Evolutionary conservation across 1,140 invertebrate species (phyloP).

Genomic region (Carcinoscorpius rotundicauda): DNA sequence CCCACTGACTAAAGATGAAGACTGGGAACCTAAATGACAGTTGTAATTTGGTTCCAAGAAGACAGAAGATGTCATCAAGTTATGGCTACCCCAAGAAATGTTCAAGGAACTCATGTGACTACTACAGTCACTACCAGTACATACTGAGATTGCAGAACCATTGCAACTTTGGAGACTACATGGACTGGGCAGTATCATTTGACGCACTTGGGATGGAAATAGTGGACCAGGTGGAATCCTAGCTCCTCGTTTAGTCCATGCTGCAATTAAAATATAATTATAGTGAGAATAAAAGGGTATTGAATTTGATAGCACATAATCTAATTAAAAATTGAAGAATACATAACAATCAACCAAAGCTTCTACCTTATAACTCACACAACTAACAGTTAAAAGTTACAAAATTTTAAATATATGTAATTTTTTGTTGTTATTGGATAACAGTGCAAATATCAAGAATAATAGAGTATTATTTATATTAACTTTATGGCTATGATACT

Average conservation of each 20-base stretch:
- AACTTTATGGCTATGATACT: too few relatives aligned
- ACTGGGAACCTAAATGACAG: constrained; percentile 9
- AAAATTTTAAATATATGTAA: not conserved
- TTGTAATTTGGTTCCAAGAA: constrained; percentile 7
- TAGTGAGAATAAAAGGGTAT: too few relatives aligned
- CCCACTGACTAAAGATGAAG: constrained; percentile 11
- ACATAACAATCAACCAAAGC: too few relatives aligned
- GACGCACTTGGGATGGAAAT: constrained; percentile 3
- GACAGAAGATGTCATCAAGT: constrained; percentile 7
- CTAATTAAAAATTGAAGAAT: too few relatives aligned
- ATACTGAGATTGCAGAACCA: constrained; percentile 11
- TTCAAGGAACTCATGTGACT: constrained; percentile 1
- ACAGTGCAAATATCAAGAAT: too few relatives aligned
- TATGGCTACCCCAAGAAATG: constrained; percentile 7
- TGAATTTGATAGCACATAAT: too few relatives aligned
- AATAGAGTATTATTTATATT: too few relatives aligned
- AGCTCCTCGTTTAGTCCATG: constrained; percentile 15
- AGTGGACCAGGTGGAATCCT: constrained; percentile 14
- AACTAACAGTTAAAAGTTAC: not conserved
- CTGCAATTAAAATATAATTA: constrained; percentile 1
- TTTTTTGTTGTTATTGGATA: not conserved
- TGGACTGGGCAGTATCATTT: constrained; percentile 12
- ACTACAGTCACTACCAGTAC: constrained; percentile 6
- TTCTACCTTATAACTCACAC: too few relatives aligned
- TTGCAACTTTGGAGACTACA: constrained; percentile 14